Percentiles rank a stretch among this genome's conserved stretches.
Evolutionary conservation across 2,797 vertebrate genomes (phyloP).

Genomic region (Rhinophrynus dorsalis): DNA sequence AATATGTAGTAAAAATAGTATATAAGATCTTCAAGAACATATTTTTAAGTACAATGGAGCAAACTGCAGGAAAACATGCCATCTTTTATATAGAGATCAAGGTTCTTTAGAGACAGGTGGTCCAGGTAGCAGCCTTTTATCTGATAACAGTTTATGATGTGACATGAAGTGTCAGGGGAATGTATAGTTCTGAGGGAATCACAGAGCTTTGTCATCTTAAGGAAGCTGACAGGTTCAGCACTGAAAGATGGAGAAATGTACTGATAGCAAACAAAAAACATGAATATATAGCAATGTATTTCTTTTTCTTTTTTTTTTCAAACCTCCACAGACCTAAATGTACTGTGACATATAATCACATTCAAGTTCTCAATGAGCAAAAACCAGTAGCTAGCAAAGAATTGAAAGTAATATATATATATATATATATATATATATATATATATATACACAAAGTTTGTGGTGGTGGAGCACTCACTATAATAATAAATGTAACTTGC

Average conservation of each 20-base stretch:
- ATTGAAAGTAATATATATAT: no score
- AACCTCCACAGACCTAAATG: background rate
- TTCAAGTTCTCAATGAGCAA: background rate
- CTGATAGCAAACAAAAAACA: conserved; percentile 16
- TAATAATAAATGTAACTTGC: no score
- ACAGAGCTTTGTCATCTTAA: conserved; percentile 38
- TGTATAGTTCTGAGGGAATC: conserved; percentile 58
- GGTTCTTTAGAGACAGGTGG: conserved; percentile 56
- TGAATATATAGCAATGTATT: background rate
- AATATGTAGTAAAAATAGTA: no score
- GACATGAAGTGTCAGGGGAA: conserved; percentile 55
- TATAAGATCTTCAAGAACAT: conserved; percentile 21
- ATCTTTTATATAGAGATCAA: conserved; percentile 57
- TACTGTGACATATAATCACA: background rate
- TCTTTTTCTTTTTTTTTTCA: background rate
- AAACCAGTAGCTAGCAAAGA: background rate
- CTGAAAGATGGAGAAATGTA: conserved; percentile 49
- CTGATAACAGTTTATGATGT: conserved; percentile 55
- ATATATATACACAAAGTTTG: no score
- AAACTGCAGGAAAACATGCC: conserved; percentile 57
- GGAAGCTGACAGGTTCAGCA: conserved; percentile 53
- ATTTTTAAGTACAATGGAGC: background rate
- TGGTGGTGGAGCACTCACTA: no score
- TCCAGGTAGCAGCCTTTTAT: conserved; percentile 57
- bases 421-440: no score